These are phyloP conservation scores for Rhingia rostrata DNA, from an alignment of 2,888 invertebrate species.

Conservation along the genomic window DNA sequence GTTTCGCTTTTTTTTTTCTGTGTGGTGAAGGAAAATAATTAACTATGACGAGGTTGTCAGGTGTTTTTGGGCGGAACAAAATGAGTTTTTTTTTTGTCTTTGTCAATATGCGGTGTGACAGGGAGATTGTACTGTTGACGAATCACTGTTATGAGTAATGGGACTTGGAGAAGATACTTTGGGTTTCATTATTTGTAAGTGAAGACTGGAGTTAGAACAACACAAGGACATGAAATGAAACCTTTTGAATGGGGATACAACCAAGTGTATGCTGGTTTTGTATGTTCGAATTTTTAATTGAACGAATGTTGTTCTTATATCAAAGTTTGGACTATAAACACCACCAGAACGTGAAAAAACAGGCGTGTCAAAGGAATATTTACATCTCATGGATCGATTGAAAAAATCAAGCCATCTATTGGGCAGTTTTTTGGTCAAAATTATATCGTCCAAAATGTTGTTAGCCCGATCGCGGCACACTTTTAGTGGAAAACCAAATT, in stretches of 20 bases:
- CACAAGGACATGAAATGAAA: background rate
- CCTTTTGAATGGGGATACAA: background rate
- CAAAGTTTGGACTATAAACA: too few species aligned
- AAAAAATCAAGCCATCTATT: too few species aligned
- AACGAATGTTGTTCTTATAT: too few species aligned
- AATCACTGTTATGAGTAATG: constrained; percentile 41
- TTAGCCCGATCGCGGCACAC: too few species aligned
- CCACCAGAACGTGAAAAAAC: too few species aligned
- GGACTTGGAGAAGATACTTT: constrained; percentile 16
- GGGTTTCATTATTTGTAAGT: constrained; percentile 23
- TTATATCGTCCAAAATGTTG: too few species aligned
- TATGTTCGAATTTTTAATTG: too few species aligned
- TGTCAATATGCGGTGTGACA: constrained; percentile 2
- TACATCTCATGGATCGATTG: too few species aligned
- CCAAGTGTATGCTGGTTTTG: background rate
- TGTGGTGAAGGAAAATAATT: constrained; percentile 57
- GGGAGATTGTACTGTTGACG: constrained; percentile 15
- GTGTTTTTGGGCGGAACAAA: constrained; percentile 68
- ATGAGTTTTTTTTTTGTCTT: constrained; percentile 63
- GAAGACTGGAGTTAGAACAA: background rate
- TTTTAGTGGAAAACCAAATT: too few species aligned
- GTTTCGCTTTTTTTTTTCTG: background rate
- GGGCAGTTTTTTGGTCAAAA: too few species aligned
- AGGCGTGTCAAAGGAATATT: too few species aligned
- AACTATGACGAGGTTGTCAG: constrained; percentile 73